phyloP scores from a whole-genome alignment of 2,113 vertebrate species.

The Macaca fascicularis region T2T-MFA8v1.1 NC_088385.1:87351001-87351500 shows the following conservation, averaged over 20 bases:
- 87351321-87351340: not conserved
- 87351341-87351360: not conserved
- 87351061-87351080: not conserved
- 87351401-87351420: not conserved
- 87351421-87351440: not conserved
- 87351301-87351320: not conserved
- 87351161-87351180: not conserved
- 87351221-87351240: not conserved
- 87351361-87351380: not conserved
- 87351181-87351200: not conserved
- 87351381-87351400: not conserved
- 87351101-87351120: not conserved
- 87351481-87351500: not conserved
- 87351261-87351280: not conserved
- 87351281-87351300: not conserved
- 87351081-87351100: not conserved
- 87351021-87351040: not conserved
- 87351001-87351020: conserved; percentile 31
- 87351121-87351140: not conserved
- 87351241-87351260: not conserved
- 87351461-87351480: not conserved
- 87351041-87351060: not conserved
- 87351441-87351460: not conserved
- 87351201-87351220: not conserved
- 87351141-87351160: not conserved